phyloP scores from a whole-genome alignment of 2,797 vertebrate genomes.

The Myotis vivesi region DNA sequence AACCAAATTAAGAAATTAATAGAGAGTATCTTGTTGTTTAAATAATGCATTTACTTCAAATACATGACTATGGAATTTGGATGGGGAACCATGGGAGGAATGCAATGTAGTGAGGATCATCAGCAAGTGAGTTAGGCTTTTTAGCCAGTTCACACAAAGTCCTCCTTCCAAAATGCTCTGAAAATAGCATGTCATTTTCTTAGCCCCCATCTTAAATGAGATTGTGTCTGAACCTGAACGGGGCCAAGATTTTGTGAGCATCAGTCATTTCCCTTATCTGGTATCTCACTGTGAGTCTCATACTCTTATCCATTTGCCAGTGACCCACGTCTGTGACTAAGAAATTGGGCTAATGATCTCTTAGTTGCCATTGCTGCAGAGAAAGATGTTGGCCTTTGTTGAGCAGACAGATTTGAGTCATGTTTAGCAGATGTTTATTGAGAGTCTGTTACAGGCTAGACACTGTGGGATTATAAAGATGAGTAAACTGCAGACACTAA shows the following conservation, averaged over 20 bases:
- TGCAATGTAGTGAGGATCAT: not conserved
- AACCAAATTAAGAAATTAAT: slow-evolving; percentile 57
- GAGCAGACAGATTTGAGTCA: not conserved
- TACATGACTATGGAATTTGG: not conserved
- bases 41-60: slow-evolving; percentile 71
- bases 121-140: not conserved
- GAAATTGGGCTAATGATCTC: not conserved
- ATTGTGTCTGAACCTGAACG: fast-evolving
- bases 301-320: not conserved
- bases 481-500: not conserved
- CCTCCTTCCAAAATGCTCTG: not conserved
- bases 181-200: not conserved
- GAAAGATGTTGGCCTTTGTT: too few relatives aligned
- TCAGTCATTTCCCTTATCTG: not conserved
- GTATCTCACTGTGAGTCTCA: not conserved
- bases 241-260: not conserved
- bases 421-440: not conserved
- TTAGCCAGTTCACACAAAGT: not conserved
- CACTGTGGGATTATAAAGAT: not conserved
- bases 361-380: not conserved
- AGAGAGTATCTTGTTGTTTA: slow-evolving; percentile 66
- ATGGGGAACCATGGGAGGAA: not conserved
- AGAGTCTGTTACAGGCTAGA: too few relatives aligned
- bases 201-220: not conserved
- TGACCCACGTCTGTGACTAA: not conserved